Base-by-base conservation (phyloP, 2,888 invertebrate species). In the Timandra comae region DNA sequence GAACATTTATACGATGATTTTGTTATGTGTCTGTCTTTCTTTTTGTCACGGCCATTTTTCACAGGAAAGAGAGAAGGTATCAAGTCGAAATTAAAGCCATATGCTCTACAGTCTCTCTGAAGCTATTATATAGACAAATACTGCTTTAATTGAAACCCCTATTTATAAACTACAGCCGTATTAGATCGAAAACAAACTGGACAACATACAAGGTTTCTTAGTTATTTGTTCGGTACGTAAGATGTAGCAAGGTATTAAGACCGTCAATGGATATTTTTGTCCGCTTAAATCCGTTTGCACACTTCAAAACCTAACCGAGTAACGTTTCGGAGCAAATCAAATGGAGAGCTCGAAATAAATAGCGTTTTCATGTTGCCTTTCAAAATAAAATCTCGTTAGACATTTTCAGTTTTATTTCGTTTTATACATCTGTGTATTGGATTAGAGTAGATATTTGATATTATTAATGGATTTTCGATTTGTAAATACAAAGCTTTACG, bases 371-470 rank as follows among this genome's bases (percentile, higher is more conserved):
- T 65, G 62, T 62, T 57, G 49, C 63, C 58, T 64, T 73, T 62
- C 46, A 61, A 61, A 67, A 65, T 57, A 58, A 65, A 69, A 67
- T 58, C 66, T 65, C 56, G 60, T 67, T 64, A 65, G 57, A 68
- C 57, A 61, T 64, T 69, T 67, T 46, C 52, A 64, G 63, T 59
- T 61, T 55, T 49, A 51, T n/a, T 54, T 57, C 56, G 44, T 44
- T 43, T 36, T 50, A 48, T 55, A 46, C 52, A 44, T 51, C 49
- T 47, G 50, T 54, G 53, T 46, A 50, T 30, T 38, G 34, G 46
- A 54, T 56, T 54, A 56, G 40, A 54, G 43, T 46, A 45, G 50
- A 55, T 53, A 48, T 52, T 50, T 44, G 43, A 48, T 58, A 46
- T 40, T 33, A 22, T 30, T 36, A 27, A 38, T 33, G 33, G 36